These are phyloP conservation scores for Cryptophagus acutangulus DNA, from an alignment of 2,888 invertebrate genomes.

Conservation along the genomic window DNA sequence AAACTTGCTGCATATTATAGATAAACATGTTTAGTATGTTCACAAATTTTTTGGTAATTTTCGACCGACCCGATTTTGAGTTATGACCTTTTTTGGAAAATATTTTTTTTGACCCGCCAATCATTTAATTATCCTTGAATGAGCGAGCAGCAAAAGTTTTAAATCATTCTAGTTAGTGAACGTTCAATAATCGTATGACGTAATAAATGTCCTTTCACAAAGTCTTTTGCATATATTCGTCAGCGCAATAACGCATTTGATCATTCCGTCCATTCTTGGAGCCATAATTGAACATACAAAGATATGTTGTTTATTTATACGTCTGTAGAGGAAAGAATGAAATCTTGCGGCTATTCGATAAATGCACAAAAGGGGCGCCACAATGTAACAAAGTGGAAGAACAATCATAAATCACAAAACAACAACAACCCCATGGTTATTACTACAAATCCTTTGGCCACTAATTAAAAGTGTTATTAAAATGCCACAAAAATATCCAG, in stretches of 20 bases:
- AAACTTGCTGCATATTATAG: too few species aligned
- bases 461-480: slow-evolving; percentile 39
- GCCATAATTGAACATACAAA: slow-evolving; percentile 15
- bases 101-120: too few species aligned
- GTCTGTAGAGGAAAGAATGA: too few species aligned
- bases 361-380: slow-evolving; percentile 14
- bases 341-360: too few species aligned
- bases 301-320: slow-evolving; percentile 15
- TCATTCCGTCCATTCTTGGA: slow-evolving; percentile 11
- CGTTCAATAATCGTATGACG: slow-evolving; percentile 15
- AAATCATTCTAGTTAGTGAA: too few species aligned
- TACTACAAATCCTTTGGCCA: slow-evolving; percentile 30
- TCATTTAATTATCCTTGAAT: too few species aligned
- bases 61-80: too few species aligned
- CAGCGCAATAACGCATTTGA: too few species aligned
- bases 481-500: slow-evolving; percentile 35
- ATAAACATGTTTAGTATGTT: too few species aligned
- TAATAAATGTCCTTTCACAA: slow-evolving; percentile 18
- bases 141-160: too few species aligned
- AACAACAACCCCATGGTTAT: slow-evolving; percentile 32
- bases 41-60: too few species aligned
- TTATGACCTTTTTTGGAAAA: too few species aligned
- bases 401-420: slow-evolving; percentile 33
- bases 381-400: slow-evolving; percentile 29
- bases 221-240: slow-evolving; percentile 15